These are phyloP conservation scores for Eledona agricola DNA, from an alignment of 2,888 invertebrate species.

Conservation along the genomic window DNA sequence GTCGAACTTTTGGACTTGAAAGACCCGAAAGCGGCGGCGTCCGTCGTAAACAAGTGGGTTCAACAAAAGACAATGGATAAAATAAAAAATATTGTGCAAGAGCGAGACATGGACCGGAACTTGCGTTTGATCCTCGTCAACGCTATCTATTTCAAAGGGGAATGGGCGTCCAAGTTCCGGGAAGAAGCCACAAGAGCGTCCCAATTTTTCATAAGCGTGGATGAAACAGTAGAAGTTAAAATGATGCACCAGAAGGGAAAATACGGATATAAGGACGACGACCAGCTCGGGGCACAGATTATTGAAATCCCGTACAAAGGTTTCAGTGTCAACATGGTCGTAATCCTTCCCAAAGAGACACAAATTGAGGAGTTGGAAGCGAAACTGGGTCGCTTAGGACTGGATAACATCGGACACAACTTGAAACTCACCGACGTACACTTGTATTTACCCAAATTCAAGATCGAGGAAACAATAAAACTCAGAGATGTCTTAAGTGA, in stretches of 20 bases:
- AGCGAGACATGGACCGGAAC: conserved; percentile 63
- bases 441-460: conserved; percentile 79
- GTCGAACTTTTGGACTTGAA: conserved; percentile 71
- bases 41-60: conserved; percentile 81
- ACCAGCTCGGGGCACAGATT: conserved; percentile 67
- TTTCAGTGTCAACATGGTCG: conserved; percentile 73
- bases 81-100: conserved; percentile 76
- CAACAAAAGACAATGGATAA: conserved; percentile 78
- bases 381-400: conserved; percentile 66
- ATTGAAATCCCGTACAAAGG: conserved; percentile 76
- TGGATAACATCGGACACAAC: conserved; percentile 63
- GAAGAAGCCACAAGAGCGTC: conserved; percentile 65
- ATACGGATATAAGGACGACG: conserved; percentile 63
- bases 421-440: conserved; percentile 67
- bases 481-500: conserved; percentile 68
- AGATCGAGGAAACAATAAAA: conserved; percentile 76
- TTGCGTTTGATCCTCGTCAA: conserved; percentile 73
- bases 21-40: conserved; percentile 62
- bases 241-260: conserved; percentile 73
- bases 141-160: conserved; percentile 83
- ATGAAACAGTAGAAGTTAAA: conserved; percentile 67
- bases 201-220: conserved; percentile 70
- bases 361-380: conserved; percentile 70
- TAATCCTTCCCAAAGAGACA: conserved; percentile 74
- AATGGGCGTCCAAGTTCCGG: conserved; percentile 75